Evolutionary conservation across 2,113 vertebrate species (phyloP).

Genomic region (Poeciliopsis prolifica): DNA sequence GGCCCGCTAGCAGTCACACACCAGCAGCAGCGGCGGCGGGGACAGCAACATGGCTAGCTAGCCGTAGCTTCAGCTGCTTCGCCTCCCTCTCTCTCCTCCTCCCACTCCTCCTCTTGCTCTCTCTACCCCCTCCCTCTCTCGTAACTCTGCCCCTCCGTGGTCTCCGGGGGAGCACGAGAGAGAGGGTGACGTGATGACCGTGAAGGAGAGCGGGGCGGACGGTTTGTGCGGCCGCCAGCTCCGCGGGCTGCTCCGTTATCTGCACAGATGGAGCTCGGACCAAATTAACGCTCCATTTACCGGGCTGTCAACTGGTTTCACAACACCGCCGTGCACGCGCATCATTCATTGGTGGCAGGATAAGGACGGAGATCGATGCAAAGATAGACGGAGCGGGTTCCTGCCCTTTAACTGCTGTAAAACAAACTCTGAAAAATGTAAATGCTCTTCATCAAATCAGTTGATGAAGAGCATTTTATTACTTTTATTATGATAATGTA

Average conservation of each 20-base stretch:
- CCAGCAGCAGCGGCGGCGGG: slow-evolving; percentile 54
- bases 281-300: background rate
- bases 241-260: background rate
- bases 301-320: background rate
- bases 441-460: background rate
- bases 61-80: slow-evolving; percentile 65
- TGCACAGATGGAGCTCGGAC: background rate
- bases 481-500: background rate
- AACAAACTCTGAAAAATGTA: too few species aligned
- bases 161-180: slow-evolving; percentile 31
- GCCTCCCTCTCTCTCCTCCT: slow-evolving; percentile 52
- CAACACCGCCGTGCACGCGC: slow-evolving; percentile 1
- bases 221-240: background rate
- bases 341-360: slow-evolving; percentile 36
- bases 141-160: slow-evolving; percentile 52
- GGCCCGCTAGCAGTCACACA: slow-evolving; percentile 72
- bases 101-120: slow-evolving; percentile 36
- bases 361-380: background rate
- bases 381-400: background rate
- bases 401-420: too few species aligned
- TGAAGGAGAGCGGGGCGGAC: slow-evolving; percentile 25
- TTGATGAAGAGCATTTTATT: background rate
- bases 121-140: slow-evolving; percentile 55
- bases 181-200: slow-evolving; percentile 57
- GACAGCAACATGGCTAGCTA: slow-evolving; percentile 74